These are phyloP conservation scores for Pseudopleuronectes americanus DNA, from an alignment of 2,797 vertebrate genomes.

Conservation along the genomic window DNA sequence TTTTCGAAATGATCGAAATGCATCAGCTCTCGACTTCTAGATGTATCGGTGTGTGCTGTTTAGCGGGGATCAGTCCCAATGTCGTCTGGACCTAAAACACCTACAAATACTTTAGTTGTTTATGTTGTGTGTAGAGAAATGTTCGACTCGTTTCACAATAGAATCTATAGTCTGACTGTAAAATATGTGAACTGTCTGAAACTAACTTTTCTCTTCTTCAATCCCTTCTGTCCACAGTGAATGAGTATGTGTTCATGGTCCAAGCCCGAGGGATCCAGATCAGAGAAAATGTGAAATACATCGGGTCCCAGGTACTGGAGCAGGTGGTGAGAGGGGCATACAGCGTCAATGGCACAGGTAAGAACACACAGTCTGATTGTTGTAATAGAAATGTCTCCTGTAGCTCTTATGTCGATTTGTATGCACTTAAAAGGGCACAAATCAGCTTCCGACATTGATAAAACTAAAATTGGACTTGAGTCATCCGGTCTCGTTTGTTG, in stretches of 20 bases:
- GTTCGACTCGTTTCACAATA: too few relatives aligned
- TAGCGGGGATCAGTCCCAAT: too few relatives aligned
- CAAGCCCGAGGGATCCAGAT: slow-evolving; percentile 96
- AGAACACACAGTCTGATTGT: neutral
- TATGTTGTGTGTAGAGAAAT: too few relatives aligned
- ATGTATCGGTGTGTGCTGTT: too few relatives aligned
- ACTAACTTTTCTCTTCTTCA: neutral
- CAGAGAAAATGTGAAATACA: slow-evolving; percentile 92
- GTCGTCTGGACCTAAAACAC: too few relatives aligned
- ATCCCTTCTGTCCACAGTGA: slow-evolving; percentile 85
- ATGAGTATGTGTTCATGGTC: slow-evolving; percentile 99
- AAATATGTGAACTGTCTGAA: too few relatives aligned
- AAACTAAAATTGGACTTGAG: too few relatives aligned
- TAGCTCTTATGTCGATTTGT: neutral
- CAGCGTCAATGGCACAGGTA: slow-evolving; percentile 93
- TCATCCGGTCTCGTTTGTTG: neutral
- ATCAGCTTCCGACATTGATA: neutral
- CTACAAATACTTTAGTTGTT: too few relatives aligned
- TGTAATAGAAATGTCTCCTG: neutral
- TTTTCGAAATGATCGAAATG: too few relatives aligned
- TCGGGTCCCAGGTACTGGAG: slow-evolving; percentile 94
- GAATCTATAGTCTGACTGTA: too few relatives aligned
- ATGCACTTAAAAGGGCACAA: neutral
- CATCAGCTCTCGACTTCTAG: neutral
- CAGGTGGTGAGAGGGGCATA: slow-evolving; percentile 94